A percentile compares a stretch with the other conserved stretches of the same genome.
These are phyloP conservation scores for Philopedon plagiatum DNA, from an alignment of 2,888 invertebrate species.

Conservation along the genomic window DNA sequence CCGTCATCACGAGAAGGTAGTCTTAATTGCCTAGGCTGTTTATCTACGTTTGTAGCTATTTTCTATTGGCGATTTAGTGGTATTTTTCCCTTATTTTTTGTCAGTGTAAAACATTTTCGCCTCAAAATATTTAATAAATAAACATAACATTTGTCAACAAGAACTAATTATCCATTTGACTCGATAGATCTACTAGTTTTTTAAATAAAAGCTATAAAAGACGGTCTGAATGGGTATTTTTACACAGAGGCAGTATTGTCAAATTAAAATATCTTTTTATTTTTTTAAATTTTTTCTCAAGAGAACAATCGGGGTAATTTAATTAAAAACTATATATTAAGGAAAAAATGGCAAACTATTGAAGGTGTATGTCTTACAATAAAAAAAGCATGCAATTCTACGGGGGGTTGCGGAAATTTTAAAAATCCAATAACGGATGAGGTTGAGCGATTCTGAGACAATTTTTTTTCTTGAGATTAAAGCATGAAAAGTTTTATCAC, in stretches of 20 bases:
- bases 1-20: neutral
- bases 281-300: too few species aligned
- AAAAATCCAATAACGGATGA: neutral
- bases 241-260: too few species aligned
- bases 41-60: neutral
- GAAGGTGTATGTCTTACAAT: neutral
- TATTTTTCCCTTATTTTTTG: neutral
- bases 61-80: neutral
- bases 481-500: slow-evolving; percentile 2
- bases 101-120: too few species aligned
- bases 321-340: too few species aligned
- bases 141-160: too few species aligned
- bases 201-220: too few species aligned
- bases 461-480: neutral
- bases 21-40: neutral
- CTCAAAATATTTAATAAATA: too few species aligned
- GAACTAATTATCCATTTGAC: too few species aligned
- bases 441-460: neutral
- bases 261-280: too few species aligned
- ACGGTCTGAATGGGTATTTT: too few species aligned
- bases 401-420: slow-evolving; percentile 8
- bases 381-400: slow-evolving; percentile 8
- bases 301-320: too few species aligned
- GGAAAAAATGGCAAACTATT: neutral
- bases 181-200: too few species aligned